Conservation (phyloP, 1,140 invertebrate species). For the Euura lappo region DNA sequence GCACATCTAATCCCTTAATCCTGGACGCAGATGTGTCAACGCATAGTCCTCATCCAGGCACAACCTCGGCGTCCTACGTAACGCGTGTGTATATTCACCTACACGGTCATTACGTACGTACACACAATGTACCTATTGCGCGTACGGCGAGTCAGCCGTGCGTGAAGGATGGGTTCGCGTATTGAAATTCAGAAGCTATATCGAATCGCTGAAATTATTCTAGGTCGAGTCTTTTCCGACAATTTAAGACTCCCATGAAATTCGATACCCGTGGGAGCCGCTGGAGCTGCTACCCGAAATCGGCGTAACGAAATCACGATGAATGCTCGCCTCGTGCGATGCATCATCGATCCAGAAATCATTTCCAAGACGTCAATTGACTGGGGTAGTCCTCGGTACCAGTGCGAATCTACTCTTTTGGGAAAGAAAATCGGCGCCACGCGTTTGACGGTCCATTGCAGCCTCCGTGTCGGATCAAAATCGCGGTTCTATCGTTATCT, state of each 20-base stretch:
- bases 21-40: slow-evolving; percentile 1
- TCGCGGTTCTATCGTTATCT: too few relatives aligned
- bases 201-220: slow-evolving; percentile 4
- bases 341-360: not conserved
- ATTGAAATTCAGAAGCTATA: slow-evolving; percentile 4
- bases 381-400: too few relatives aligned
- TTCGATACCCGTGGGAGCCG: not conserved
- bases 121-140: too few relatives aligned
- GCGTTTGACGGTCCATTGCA: too few relatives aligned
- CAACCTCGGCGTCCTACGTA: not conserved
- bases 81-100: not conserved
- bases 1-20: not conserved
- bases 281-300: not conserved
- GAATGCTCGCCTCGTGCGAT: not conserved
- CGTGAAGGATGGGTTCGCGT: slow-evolving; percentile 2
- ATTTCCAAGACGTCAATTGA: not conserved
- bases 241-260: slow-evolving; percentile 7
- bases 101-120: not conserved
- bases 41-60: not conserved
- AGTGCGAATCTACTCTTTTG: too few relatives aligned
- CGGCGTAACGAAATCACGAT: not conserved
- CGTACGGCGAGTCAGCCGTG: not conserved
- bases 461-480: too few relatives aligned
- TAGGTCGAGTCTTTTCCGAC: not conserved
- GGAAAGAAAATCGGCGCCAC: too few relatives aligned